Conservation (phyloP, 2,113 vertebrate genomes). For the Prunella fulvescens region DNA sequence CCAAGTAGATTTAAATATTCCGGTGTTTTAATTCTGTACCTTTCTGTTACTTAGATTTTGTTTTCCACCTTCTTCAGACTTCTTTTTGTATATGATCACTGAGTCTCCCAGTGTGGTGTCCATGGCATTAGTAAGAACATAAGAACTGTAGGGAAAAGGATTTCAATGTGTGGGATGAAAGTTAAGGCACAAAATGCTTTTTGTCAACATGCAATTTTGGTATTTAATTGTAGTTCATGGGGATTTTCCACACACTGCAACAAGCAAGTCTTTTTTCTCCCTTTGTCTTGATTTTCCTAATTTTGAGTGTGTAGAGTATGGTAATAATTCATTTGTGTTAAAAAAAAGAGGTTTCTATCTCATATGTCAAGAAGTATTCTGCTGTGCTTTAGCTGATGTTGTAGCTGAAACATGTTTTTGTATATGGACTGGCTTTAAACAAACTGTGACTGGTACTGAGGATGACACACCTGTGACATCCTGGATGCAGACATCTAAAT, state of each 20-base stretch:
- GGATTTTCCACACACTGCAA: neutral
- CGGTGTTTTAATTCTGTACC: neutral
- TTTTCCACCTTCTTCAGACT: neutral
- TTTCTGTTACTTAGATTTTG: neutral
- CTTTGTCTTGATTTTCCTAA: neutral
- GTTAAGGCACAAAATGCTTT: neutral
- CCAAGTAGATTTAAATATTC: neutral
- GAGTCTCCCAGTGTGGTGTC: neutral
- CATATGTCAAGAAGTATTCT: neutral
- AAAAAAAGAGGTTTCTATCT: neutral
- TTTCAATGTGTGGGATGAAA: neutral
- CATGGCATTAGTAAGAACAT: neutral
- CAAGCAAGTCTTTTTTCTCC: neutral
- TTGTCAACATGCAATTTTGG: neutral
- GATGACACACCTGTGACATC: neutral
- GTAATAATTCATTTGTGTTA: neutral
- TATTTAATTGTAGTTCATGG: neutral
- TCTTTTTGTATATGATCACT: neutral
- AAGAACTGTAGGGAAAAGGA: neutral
- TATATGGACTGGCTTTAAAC: neutral
- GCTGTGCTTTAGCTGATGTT: neutral
- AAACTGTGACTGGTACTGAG: neutral
- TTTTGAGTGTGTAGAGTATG: neutral
- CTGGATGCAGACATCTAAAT: neutral
- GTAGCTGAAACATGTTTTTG: neutral